Conservation (phyloP, 2,888 invertebrate genomes). For the Xestobium rufovillosum region DNA sequence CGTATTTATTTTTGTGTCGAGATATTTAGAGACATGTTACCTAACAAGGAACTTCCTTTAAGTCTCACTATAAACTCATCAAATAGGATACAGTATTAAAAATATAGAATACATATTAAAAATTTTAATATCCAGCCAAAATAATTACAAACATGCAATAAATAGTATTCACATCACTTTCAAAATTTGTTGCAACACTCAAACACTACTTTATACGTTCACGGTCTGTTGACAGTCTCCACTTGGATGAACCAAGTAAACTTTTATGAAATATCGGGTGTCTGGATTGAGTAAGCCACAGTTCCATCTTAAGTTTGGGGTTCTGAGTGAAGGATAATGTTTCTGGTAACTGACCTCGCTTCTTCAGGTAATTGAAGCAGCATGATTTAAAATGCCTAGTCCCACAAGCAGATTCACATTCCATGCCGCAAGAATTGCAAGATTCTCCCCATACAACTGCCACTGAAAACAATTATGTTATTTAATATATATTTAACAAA, state of each 20-base stretch:
- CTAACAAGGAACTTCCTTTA: too few species aligned
- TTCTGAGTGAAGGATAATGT: conserved; percentile 31
- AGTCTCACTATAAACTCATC: too few species aligned
- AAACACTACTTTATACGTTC: too few species aligned
- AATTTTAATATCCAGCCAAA: not conserved
- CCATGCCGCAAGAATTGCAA: conserved; percentile 62
- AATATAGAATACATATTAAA: too few species aligned
- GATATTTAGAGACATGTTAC: too few species aligned
- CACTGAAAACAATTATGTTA: too few species aligned
- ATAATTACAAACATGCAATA: not conserved
- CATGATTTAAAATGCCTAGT: conserved; percentile 63
- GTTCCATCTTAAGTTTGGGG: conserved; percentile 36
- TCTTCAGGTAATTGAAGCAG: conserved; percentile 64
- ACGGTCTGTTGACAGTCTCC: too few species aligned
- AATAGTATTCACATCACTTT: too few species aligned
- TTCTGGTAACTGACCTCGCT: conserved; percentile 42
- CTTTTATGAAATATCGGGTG: conserved; percentile 18
- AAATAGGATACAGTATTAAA: too few species aligned
- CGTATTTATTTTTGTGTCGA: not conserved
- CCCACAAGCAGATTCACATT: conserved; percentile 60
- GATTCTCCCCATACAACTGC: conserved; percentile 49
- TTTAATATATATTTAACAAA: too few species aligned
- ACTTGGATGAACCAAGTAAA: conserved; percentile 1
- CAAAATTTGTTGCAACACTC: too few species aligned
- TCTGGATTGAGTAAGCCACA: conserved; percentile 38